Base-by-base conservation (phyloP, 1,140 invertebrate genomes). In the Zaprionus camerounensis region DNA sequence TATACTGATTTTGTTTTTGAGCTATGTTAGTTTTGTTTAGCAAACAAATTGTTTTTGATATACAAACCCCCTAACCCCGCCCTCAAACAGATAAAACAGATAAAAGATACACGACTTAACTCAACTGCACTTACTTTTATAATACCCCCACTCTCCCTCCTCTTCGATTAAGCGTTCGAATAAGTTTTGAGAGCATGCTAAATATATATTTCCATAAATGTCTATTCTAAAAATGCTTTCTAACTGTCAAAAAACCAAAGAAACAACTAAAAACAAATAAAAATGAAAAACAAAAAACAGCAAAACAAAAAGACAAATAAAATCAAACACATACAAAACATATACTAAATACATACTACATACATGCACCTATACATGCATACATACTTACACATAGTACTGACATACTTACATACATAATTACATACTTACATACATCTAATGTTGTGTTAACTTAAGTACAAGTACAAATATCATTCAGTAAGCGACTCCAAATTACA, bases 101-200 rank as follows among this genome's bases (percentile, higher is more conserved):
- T n/a, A 69, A 80, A 86, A 81, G 36, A 55, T 61, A 73, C 65
- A 85, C 72, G 34, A 64, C 9, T 59, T 63, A 81, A 46, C 58
- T 80, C 34, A 87, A 86, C 64, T 90, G 82, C 82, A 91, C 82
- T 85, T 80, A 88, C 57, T 78, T 73, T 78, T 62, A 80, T 81
- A 78, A 80, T 81, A 80, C 67, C 75, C 64, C 65, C 73, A 71
- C 69, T 78, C 83, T 82, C 72, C 81, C 82, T 66, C 71, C 71
- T 78, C 71, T 78, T 88, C 83, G 84, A 80, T 91, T 91, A 87
- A 91, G 76, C 69, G 88, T 91, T 91, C 78, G 46, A 90, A 88
- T 88, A 91, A 84, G 91, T 91, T 91, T 91, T 91, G 88, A 91
- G 79, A 91, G 88, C 88, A 91, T 91, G 88, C 88, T 91, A 82